Base-by-base conservation (phyloP, 2,888 invertebrate species). In the Conchocele bisecta region DNA sequence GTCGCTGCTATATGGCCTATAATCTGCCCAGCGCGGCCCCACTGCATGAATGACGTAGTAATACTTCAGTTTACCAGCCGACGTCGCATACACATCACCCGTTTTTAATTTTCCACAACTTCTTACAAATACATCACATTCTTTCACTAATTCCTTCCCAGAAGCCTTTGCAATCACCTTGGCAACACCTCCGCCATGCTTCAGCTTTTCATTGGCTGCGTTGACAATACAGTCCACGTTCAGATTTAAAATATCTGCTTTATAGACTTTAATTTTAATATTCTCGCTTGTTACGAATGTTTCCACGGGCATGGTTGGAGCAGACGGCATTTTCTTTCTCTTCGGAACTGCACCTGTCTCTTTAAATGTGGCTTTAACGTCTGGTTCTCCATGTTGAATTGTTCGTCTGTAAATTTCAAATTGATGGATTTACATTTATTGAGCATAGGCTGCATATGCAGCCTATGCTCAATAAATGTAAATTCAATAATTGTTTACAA, bases 141-240 rank as follows among this genome's bases (percentile, higher is more conserved):
- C 72, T 31, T 41, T 50, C 3, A 58, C 59, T n/a, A 80, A 15
- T 5, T 51, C 28, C 4, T 28, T 17, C 1, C 82, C 82, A 44
- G 76, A 77, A 29, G 60, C 75, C 48, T 66, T 53, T 5, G 76
- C 61, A 20, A 82, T 73, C 4, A 57, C 67, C 7, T 42, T 28
- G 9, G 82, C 76, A 11, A 82, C 58, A n/a, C 80, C 82, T 11
- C 73, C 75, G 22, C 33, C 42, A 56, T 80, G 76, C 7, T 44
- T 29, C 13, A 80, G 48, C n/a, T 59, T 53, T 9, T 65, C 42
- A 54, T 82, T 82, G 3, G 74, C 79, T 22, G 80, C 77, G 67
- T 75, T 80, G 4, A 82, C 79, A 44, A 82, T 75, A 17, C 73
- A 68, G 20, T 79, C 79, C 17, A 61, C 69, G 3, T 51, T 42